Evolutionary conservation across 2,113 vertebrate genomes (phyloP), one percentile per base, ranked within the genome.

Genomic region (Ceyx cyanopectus): DNA sequence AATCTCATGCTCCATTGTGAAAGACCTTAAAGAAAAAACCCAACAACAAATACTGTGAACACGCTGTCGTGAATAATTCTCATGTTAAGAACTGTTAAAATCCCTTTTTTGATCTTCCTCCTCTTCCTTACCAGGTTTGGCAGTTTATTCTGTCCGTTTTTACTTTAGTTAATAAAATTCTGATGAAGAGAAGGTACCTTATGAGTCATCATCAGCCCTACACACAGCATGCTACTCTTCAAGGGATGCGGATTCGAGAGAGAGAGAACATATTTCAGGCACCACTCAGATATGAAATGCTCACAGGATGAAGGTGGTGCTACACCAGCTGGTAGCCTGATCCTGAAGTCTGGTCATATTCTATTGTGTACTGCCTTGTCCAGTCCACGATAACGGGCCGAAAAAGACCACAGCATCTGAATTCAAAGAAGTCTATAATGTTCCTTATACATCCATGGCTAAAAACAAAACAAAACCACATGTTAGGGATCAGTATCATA

Each of bases 281-380:
- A 98, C 98, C 97, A 97, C 97, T 98, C 97, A 97, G 97, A 97
- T 94, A 96, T 94, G 97, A 96, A 97, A 94, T 96, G 97, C 98
- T 94, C 96, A 97, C 94, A 97, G 92, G 95, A 93, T 46, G 81
- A 92, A 96, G 92, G 93, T 83, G 94, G 57, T 95, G 95, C 98
- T 99, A 99, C 98, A 99, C 99, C 23, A 99, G 98, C 97, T 99
- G 99, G 97, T 99, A 99, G 97, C 99, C 99, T 79, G 99, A 99
- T 94, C 99, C 99, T 89, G 99, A 98, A 61, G 98, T 98, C 95
- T 99, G 99, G 97, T 99, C 99, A 68, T 99, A 99, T 85, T 99
- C 99, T 98, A 99, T 99, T 96, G 99, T 99, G 96, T 99, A 99
- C 98, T 99, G 99, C 74, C 98, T 98, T 94, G 99, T 99, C 99